Evolutionary conservation across 2,113 vertebrate genomes (phyloP).

Genomic region (Ammodytes marinus): DNA sequence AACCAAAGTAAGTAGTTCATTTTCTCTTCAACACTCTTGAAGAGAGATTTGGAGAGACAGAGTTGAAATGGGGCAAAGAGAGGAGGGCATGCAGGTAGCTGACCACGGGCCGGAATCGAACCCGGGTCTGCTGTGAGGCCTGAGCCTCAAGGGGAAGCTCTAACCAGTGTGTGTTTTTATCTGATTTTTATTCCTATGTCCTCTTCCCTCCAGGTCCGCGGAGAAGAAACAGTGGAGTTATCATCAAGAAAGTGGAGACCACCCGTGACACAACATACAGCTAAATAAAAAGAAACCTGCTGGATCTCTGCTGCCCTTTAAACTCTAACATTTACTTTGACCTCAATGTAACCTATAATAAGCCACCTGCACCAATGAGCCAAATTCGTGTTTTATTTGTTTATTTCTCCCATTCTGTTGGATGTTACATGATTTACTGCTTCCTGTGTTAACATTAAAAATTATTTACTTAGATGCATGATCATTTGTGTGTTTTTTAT

Average conservation of each 20-base stretch:
- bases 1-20: slow-evolving; percentile 52
- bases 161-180: too few relatives aligned
- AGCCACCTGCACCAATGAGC: not conserved
- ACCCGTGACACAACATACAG: slow-evolving; percentile 13
- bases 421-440: not conserved
- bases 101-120: too few relatives aligned
- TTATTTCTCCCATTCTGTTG: not conserved
- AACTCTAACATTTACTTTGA: not conserved
- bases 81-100: too few relatives aligned
- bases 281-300: slow-evolving; percentile 21
- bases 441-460: slow-evolving; percentile 40
- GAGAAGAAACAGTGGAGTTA: slow-evolving; percentile 11
- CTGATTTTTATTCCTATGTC: not conserved
- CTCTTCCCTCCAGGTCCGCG: not conserved
- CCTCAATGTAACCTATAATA: not conserved
- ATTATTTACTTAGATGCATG: not conserved
- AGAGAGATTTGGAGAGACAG: too few relatives aligned
- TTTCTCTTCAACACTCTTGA: not conserved
- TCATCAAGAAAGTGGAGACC: slow-evolving; percentile 74
- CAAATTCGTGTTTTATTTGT: not conserved
- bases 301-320: not conserved
- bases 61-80: too few relatives aligned
- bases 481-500: not conserved
- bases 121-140: too few relatives aligned
- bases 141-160: too few relatives aligned